phyloP scores from a whole-genome alignment of 2,888 invertebrate species.

The Tinea pellionella region DNA sequence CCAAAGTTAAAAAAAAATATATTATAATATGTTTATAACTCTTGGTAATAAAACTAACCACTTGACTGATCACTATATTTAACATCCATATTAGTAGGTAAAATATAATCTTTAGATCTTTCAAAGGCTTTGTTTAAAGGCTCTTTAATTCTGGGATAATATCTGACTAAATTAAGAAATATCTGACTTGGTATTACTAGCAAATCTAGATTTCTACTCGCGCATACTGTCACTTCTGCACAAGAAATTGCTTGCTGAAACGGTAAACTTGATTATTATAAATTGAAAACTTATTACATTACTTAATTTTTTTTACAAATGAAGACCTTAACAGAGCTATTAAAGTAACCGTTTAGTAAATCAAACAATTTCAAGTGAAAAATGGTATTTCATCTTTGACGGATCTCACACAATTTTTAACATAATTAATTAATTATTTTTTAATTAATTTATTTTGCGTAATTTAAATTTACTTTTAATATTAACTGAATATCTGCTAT shows the following conservation, averaged over 20 bases:
- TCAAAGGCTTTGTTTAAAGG: constrained; percentile 51
- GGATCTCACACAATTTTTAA: too few relatives aligned
- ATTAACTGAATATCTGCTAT: too few relatives aligned
- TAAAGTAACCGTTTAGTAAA: too few relatives aligned
- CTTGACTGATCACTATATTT: constrained; percentile 34
- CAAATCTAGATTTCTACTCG: constrained; percentile 54
- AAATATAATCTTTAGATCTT: constrained; percentile 51
- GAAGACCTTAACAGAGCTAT: too few relatives aligned
- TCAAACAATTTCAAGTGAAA: background rate
- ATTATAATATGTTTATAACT: too few relatives aligned
- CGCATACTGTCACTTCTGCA: constrained; percentile 52
- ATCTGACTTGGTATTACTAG: constrained; percentile 50
- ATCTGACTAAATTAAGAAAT: constrained; percentile 53
- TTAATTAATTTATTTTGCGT: too few relatives aligned
- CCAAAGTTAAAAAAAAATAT: too few relatives aligned
- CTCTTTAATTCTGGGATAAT: constrained; percentile 54
- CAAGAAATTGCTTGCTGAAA: constrained; percentile 49
- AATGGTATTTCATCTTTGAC: too few relatives aligned
- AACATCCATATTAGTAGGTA: constrained; percentile 48
- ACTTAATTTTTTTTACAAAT: background rate
- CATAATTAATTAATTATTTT: too few relatives aligned
- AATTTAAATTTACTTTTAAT: too few relatives aligned
- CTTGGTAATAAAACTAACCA: constrained; percentile 29
- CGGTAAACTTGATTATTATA: background rate
- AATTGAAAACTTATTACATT: too few relatives aligned